Conservation (phyloP, 1,140 invertebrate genomes). For the Rhynchophorus ferrugineus region DNA sequence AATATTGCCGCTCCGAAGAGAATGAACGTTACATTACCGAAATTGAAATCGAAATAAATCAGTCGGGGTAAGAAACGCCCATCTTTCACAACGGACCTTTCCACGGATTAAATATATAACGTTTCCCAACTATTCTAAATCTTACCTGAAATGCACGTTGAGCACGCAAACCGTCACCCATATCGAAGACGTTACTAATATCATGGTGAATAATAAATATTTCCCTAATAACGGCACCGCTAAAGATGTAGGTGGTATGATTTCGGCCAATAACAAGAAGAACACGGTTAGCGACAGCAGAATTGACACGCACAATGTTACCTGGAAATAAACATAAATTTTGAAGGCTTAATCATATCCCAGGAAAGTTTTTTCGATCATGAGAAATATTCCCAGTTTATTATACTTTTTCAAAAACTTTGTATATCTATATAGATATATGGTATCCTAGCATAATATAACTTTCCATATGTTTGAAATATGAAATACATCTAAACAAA, state of each 20-base stretch:
- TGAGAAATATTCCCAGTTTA: neutral
- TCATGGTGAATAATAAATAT: slow-evolving; percentile 95
- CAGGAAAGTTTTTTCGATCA: slow-evolving; percentile 33
- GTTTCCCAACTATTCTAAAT: neutral
- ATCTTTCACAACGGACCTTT: too few relatives aligned
- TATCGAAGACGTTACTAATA: slow-evolving; percentile 92
- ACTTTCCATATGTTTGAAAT: too few relatives aligned
- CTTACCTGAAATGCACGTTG: slow-evolving; percentile 95
- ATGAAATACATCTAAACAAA: too few relatives aligned
- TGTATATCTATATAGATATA: too few relatives aligned
- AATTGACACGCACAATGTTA: slow-evolving; percentile 94
- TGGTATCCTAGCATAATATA: too few relatives aligned
- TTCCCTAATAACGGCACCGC: slow-evolving; percentile 96
- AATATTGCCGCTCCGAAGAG: too few relatives aligned
- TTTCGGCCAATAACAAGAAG: slow-evolving; percentile 93
- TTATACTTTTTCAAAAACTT: too few relatives aligned
- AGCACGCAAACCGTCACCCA: slow-evolving; percentile 94
- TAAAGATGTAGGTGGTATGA: slow-evolving; percentile 95
- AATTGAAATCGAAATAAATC: too few relatives aligned
- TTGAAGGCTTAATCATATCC: neutral
- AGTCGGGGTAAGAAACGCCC: too few relatives aligned
- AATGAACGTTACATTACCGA: too few relatives aligned
- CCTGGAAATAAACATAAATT: slow-evolving; percentile 12
- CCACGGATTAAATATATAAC: too few relatives aligned
- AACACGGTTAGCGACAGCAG: slow-evolving; percentile 97